A percentile compares a stretch with the other conserved stretches of the same genome.
Conservation (phyloP, 2,797 vertebrate species). For the Rhincodon typus region DNA sequence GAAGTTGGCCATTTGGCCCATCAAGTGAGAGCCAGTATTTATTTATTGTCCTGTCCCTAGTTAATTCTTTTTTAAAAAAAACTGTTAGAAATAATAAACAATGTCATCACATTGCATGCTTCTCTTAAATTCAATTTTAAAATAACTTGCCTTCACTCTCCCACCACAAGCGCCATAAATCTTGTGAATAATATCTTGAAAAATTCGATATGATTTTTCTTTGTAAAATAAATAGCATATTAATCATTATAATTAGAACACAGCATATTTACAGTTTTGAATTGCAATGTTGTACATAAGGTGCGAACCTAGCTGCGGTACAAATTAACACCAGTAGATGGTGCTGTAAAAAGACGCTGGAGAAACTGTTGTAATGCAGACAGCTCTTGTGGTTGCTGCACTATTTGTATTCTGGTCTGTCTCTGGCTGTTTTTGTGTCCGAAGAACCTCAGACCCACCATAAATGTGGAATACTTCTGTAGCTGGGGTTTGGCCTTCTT, state of each 20-base stretch:
- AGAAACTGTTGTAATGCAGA: too few species aligned
- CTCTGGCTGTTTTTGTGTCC: too few species aligned
- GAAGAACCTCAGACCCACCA: too few species aligned
- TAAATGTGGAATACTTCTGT: not conserved
- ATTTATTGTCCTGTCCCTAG: not conserved
- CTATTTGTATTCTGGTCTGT: too few species aligned
- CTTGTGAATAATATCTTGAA: not conserved
- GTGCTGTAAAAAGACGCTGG: too few species aligned
- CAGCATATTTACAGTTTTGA: too few species aligned
- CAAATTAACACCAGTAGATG: too few species aligned
- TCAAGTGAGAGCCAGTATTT: not conserved
- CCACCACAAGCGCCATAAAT: too few species aligned
- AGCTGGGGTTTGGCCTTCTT: not conserved
- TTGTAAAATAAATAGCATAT: not conserved
- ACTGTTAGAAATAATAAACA: not conserved
- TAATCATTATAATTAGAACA: not conserved
- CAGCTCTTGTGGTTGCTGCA: too few species aligned
- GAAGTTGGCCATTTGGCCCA: not conserved
- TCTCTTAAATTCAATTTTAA: not conserved
- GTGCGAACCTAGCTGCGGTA: too few species aligned
- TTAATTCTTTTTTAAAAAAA: not conserved
- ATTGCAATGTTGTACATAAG: too few species aligned
- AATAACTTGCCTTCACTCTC: not conserved
- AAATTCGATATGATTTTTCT: not conserved
- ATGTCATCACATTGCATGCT: not conserved